A percentile compares a stretch with the other conserved stretches of the same genome.
These are phyloP conservation scores for Hestina assimilis DNA, from an alignment of 1,140 invertebrate genomes.

Conservation along the genomic window DNA sequence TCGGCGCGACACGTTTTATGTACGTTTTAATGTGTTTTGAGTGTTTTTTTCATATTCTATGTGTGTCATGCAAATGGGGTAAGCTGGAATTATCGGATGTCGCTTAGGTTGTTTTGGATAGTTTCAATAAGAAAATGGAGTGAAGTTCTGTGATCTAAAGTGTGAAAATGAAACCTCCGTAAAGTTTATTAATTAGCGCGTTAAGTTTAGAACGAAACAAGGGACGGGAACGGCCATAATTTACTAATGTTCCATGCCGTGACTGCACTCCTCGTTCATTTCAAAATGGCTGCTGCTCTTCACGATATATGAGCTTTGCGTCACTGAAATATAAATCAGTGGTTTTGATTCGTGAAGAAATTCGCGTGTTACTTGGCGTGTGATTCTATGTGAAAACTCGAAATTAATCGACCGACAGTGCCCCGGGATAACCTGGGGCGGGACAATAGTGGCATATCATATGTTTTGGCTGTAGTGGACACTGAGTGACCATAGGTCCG, in stretches of 20 bases:
- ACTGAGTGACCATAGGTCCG: constrained; percentile 67
- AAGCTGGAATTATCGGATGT: constrained; percentile 79
- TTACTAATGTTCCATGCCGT: constrained; percentile 77
- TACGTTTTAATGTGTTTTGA: constrained; percentile 76
- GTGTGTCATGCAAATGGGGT: constrained; percentile 80
- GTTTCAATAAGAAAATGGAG: constrained; percentile 73
- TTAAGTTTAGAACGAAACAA: constrained; percentile 44
- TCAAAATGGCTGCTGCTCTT: constrained; percentile 79
- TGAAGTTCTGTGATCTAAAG: constrained; percentile 69
- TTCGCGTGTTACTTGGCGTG: constrained; percentile 55
- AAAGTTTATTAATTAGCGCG: constrained; percentile 54
- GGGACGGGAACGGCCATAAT: constrained; percentile 55
- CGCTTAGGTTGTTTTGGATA: constrained; percentile 79
- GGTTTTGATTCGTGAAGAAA: constrained; percentile 61
- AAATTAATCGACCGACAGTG: constrained; percentile 50
- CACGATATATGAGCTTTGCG: constrained; percentile 79
- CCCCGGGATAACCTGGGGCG: constrained; percentile 49
- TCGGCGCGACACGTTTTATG: constrained; percentile 68
- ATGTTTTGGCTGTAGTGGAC: constrained; percentile 74
- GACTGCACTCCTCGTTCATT: constrained; percentile 78
- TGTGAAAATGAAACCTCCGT: constrained; percentile 66
- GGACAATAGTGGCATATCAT: constrained; percentile 72
- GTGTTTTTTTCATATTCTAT: constrained; percentile 77
- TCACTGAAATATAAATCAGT: constrained; percentile 77
- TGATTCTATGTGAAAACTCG: constrained; percentile 59